These are phyloP conservation scores for Aegotheles bennettii DNA, from an alignment of 2,113 vertebrate genomes.

Conservation along the genomic window DNA sequence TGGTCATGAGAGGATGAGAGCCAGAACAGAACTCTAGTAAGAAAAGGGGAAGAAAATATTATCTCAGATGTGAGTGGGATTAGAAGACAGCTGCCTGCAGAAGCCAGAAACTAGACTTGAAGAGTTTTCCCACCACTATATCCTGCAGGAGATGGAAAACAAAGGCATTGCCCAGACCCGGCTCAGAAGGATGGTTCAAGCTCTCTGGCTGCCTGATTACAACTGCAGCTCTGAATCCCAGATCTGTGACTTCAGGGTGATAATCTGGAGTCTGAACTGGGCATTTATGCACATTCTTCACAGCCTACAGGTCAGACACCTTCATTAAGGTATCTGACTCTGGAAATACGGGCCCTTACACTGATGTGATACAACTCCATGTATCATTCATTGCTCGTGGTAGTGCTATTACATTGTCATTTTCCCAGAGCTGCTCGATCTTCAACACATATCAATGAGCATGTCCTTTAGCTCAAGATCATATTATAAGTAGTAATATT, in stretches of 20 bases:
- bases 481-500: background rate
- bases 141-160: background rate
- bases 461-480: background rate
- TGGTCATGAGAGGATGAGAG: background rate
- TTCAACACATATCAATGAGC: background rate
- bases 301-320: background rate
- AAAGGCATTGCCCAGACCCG: background rate
- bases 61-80: background rate
- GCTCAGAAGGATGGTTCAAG: background rate
- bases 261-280: background rate
- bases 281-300: background rate
- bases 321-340: background rate
- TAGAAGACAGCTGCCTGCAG: background rate
- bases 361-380: background rate
- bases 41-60: background rate
- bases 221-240: background rate
- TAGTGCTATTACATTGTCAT: background rate
- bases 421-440: background rate
- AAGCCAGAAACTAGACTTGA: background rate
- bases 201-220: background rate
- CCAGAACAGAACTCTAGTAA: background rate
- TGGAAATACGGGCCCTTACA: background rate
- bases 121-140: background rate
- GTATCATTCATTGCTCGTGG: background rate
- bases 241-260: background rate